Evolutionary conservation across 2,888 invertebrate genomes (phyloP).

Genomic region (Sinodicranocentrus sp.): DNA sequence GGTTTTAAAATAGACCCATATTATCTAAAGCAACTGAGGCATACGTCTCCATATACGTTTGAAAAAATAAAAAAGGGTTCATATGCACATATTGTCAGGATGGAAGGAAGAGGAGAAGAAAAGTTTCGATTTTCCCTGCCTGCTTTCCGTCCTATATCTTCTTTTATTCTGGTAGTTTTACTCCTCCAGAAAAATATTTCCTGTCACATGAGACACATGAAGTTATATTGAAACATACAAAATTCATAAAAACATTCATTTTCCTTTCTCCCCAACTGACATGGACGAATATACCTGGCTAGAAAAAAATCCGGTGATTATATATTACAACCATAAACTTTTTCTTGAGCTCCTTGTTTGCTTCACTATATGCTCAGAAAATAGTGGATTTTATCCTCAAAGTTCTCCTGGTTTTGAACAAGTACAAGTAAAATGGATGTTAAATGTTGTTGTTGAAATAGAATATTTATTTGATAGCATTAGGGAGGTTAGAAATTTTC

Average conservation of each 20-base stretch:
- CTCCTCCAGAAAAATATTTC: slow-evolving; percentile 10
- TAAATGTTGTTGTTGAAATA: too few relatives aligned
- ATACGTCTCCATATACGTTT: not conserved
- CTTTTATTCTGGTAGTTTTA: not conserved
- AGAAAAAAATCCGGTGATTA: slow-evolving; percentile 14
- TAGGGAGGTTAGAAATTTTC: too few relatives aligned
- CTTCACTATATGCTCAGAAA: too few relatives aligned
- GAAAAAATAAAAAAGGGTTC: not conserved
- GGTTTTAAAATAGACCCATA: not conserved
- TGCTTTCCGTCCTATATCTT: not conserved
- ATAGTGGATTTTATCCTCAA: too few relatives aligned
- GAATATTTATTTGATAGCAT: too few relatives aligned
- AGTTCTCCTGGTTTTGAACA: too few relatives aligned
- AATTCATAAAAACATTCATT: slow-evolving; percentile 49
- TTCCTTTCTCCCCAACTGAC: slow-evolving; percentile 3
- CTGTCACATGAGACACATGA: slow-evolving; percentile 26
- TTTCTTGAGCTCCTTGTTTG: too few relatives aligned
- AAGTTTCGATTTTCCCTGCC: not conserved
- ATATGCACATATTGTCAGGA: too few relatives aligned
- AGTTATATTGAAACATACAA: slow-evolving; percentile 47
- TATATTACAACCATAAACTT: not conserved
- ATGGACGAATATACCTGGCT: not conserved
- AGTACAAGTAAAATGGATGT: too few relatives aligned
- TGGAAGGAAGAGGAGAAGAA: not conserved
- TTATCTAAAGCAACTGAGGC: not conserved